Conservation (phyloP, 1,140 invertebrate genomes). For the Battus philenor region DNA sequence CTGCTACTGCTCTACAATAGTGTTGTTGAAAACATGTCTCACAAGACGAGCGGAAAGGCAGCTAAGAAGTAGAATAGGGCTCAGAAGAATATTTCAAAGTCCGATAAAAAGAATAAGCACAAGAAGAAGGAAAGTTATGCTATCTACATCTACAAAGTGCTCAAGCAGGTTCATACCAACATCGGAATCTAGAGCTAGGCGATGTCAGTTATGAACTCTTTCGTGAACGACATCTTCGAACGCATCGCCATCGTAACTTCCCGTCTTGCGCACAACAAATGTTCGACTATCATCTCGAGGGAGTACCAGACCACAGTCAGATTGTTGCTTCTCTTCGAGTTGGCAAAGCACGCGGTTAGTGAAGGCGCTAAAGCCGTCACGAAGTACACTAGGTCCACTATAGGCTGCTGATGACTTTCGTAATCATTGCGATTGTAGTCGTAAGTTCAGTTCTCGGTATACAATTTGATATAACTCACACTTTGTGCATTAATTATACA, state of each 20-base stretch:
- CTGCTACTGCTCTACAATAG: no score
- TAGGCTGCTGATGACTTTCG: no score
- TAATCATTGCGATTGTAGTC: no score
- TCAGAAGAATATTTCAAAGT: conserved; percentile 28
- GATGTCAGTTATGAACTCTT: neutral
- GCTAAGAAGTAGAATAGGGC: conserved; percentile 26
- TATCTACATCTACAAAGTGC: conserved; percentile 28
- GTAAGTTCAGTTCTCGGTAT: no score
- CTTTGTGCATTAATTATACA: no score
- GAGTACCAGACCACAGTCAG: no score
- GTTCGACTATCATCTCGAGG: no score
- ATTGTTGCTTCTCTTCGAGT: no score
- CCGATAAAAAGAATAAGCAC: conserved; percentile 26
- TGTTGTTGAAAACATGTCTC: conserved; percentile 23
- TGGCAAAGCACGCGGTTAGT: no score
- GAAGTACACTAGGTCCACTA: no score
- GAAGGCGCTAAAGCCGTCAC: no score
- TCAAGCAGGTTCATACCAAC: conserved; percentile 50
- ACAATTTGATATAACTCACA: no score
- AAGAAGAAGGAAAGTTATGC: conserved; percentile 33
- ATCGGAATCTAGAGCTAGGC: conserved; percentile 81
- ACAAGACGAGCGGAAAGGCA: conserved; percentile 24
- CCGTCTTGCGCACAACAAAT: neutral
- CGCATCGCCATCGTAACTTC: neutral
- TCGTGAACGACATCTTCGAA: conserved; percentile 3